Conservation (phyloP, 2,113 vertebrate species). For the Microcebus tavaratra region DNA sequence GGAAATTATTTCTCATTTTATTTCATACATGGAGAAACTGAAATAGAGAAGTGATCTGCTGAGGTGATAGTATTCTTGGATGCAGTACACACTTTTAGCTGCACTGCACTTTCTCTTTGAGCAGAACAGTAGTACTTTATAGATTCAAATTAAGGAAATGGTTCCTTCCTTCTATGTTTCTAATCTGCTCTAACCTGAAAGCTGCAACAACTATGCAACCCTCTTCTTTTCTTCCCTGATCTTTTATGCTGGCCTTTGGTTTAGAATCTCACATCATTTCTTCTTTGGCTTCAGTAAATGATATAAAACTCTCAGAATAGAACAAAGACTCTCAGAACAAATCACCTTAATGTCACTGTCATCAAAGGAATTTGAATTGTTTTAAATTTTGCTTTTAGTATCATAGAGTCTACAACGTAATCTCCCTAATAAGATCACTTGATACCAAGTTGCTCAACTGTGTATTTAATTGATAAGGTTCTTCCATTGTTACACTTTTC, state of each 20-base stretch:
- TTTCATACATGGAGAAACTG: constrained; percentile 22
- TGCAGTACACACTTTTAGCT: background rate
- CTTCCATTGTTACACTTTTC: background rate
- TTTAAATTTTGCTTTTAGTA: background rate
- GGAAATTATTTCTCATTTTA: constrained; percentile 46
- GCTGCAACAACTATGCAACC: background rate
- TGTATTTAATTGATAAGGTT: background rate
- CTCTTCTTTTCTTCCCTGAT: background rate
- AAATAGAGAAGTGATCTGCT: background rate
- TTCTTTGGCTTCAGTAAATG: background rate
- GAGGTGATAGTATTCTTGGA: background rate
- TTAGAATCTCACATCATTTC: background rate
- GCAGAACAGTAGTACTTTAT: background rate
- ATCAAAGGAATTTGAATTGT: background rate
- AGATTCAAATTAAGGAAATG: background rate
- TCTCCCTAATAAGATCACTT: constrained; percentile 6
- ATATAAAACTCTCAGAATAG: background rate
- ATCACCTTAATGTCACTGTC: background rate
- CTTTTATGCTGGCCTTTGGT: background rate
- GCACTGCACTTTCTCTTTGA: background rate
- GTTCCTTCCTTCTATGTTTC: background rate
- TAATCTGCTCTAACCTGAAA: constrained; percentile 7
- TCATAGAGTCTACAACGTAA: constrained; percentile 39
- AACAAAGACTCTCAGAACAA: background rate
- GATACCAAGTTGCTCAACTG: constrained; percentile 57